Evolutionary conservation across 2,888 invertebrate genomes (phyloP).

Genomic region (Ceriagrion tenellum): DNA sequence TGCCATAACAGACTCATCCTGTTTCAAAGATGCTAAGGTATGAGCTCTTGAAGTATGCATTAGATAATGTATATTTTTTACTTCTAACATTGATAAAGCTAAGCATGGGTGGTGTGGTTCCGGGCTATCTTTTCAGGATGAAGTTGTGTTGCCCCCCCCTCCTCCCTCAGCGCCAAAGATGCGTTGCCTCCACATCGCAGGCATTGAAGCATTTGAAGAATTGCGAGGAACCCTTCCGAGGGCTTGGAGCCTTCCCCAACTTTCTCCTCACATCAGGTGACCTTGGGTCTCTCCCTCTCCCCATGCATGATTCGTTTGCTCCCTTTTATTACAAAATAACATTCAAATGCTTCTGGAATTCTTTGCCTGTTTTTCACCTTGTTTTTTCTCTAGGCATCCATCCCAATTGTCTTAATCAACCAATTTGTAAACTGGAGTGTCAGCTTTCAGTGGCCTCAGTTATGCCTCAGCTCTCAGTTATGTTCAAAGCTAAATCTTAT

Average conservation of each 20-base stretch:
- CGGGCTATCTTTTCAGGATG: conserved; percentile 52
- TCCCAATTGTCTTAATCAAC: no score
- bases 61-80: neutral
- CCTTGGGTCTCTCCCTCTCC: neutral
- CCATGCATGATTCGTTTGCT: neutral
- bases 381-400: no score
- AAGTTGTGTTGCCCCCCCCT: conserved; percentile 21
- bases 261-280: conserved; percentile 77
- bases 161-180: conserved; percentile 40
- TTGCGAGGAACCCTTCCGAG: conserved; percentile 84
- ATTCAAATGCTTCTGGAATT: no score
- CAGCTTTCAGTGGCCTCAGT: no score
- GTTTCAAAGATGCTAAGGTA: conserved; percentile 32
- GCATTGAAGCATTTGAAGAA: conserved; percentile 88
- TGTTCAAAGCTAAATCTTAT: no score
- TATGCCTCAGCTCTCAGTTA: no score
- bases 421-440: no score
- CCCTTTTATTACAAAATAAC: neutral
- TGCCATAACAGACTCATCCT: neutral
- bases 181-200: conserved; percentile 88
- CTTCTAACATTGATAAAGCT: neutral
- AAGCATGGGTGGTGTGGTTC: conserved; percentile 57
- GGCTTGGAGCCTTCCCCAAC: conserved; percentile 88
- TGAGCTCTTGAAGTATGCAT: neutral
- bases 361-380: no score